phyloP scores from a whole-genome alignment of 2,888 invertebrate species.

The Unio delphinus region DNA sequence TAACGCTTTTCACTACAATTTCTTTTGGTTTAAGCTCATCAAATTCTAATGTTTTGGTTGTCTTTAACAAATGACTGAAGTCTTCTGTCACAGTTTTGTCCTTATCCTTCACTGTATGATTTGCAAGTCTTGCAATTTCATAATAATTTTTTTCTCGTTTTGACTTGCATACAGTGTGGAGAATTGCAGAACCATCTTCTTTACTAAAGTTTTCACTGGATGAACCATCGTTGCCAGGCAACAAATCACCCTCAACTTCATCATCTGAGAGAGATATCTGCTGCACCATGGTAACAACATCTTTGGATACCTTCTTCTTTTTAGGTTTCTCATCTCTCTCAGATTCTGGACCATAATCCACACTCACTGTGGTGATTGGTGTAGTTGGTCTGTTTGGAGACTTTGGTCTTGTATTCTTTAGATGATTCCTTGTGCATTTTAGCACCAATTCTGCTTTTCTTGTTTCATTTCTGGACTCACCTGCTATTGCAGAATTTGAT shows the following conservation, averaged over 20 bases:
- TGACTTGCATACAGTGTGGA: slow-evolving; percentile 38
- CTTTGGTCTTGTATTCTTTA: slow-evolving; percentile 12
- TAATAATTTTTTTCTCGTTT: slow-evolving; percentile 47
- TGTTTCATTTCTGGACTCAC: no score
- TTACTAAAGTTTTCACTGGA: slow-evolving; percentile 4
- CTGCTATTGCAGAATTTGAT: no score
- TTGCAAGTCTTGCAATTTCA: slow-evolving; percentile 39
- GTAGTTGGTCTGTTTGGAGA: slow-evolving; percentile 32
- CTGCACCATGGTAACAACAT: slow-evolving; percentile 48
- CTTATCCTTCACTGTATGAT: slow-evolving; percentile 4
- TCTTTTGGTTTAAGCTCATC: slow-evolving; percentile 43
- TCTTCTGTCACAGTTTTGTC: background rate
- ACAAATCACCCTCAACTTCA: slow-evolving; percentile 8
- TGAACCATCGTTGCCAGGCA: background rate
- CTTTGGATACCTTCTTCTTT: slow-evolving; percentile 30
- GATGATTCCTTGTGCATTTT: background rate
- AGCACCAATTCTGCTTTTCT: no score
- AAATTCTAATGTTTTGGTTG: slow-evolving; percentile 46
- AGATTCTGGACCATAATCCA: slow-evolving; percentile 43
- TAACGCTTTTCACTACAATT: slow-evolving; percentile 32
- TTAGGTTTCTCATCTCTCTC: slow-evolving; percentile 16
- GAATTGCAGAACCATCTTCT: slow-evolving; percentile 2
- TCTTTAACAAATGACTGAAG: slow-evolving; percentile 27
- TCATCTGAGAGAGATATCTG: slow-evolving; percentile 28
- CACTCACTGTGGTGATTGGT: slow-evolving; percentile 40